Evolutionary conservation across 2,113 vertebrate genomes (phyloP).

Genomic region (Rhizomys pruinosus): DNA sequence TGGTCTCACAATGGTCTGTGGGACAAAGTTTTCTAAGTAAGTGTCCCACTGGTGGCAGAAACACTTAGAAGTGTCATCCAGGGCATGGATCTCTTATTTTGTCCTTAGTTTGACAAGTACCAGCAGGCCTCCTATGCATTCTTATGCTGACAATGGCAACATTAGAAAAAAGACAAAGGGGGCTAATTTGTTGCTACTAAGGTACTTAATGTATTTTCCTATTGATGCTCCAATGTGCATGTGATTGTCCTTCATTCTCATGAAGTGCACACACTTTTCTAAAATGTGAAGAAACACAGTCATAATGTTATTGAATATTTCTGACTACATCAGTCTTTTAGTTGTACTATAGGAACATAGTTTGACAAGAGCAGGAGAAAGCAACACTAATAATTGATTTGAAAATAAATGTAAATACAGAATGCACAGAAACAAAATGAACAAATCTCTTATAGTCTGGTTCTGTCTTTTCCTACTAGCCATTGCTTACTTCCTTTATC

Average conservation of each 20-base stretch:
- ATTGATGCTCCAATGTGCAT: background rate
- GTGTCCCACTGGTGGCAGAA: background rate
- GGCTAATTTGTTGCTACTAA: background rate
- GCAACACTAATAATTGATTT: background rate
- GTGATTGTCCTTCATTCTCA: background rate
- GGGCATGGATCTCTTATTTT: background rate
- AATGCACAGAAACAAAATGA: background rate
- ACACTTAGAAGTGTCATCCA: background rate
- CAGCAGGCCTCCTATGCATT: background rate
- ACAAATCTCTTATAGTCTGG: background rate
- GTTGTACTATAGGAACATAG: background rate
- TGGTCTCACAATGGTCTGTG: background rate
- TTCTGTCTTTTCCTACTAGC: background rate
- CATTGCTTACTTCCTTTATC: background rate
- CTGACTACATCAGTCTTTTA: background rate
- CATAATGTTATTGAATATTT: background rate
- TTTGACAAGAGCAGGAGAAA: background rate
- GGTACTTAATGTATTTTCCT: background rate
- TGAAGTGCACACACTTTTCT: background rate
- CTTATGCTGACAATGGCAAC: background rate
- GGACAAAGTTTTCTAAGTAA: background rate
- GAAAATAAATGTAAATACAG: background rate
- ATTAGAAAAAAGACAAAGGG: background rate
- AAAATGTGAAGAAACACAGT: background rate
- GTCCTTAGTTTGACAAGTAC: fast-evolving